Evolutionary conservation across 2,888 invertebrate species (phyloP).

Genomic region (Nemurella pictetii): DNA sequence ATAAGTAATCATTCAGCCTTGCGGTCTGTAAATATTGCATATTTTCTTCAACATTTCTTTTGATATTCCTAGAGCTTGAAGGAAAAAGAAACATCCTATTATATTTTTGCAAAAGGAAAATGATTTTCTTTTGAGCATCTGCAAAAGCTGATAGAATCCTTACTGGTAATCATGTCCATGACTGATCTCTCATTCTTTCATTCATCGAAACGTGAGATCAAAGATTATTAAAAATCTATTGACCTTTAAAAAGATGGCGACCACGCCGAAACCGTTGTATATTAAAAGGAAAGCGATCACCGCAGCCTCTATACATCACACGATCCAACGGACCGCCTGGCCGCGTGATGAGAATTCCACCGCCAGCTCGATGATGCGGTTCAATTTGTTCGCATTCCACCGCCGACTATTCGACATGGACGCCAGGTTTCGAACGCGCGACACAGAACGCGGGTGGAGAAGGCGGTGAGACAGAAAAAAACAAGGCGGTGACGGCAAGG

Average conservation of each 20-base stretch:
- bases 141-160: neutral
- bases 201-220: neutral
- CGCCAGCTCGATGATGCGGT: neutral
- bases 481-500: too few relatives aligned
- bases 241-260: neutral
- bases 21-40: too few relatives aligned
- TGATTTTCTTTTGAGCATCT: neutral
- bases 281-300: neutral
- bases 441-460: too few relatives aligned
- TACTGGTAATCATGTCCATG: neutral
- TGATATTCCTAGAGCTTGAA: too few relatives aligned
- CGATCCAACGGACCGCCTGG: neutral
- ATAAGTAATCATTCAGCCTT: too few relatives aligned
- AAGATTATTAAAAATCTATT: neutral
- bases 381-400: neutral
- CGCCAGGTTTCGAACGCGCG: too few relatives aligned
- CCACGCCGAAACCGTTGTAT: neutral
- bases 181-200: neutral
- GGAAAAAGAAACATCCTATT: too few relatives aligned
- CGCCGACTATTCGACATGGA: too few relatives aligned
- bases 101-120: neutral
- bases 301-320: neutral
- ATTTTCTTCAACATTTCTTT: too few relatives aligned
- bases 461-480: too few relatives aligned
- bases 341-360: neutral